Conservation (phyloP, 2,113 vertebrate species). For the Sturnus vulgaris region DNA sequence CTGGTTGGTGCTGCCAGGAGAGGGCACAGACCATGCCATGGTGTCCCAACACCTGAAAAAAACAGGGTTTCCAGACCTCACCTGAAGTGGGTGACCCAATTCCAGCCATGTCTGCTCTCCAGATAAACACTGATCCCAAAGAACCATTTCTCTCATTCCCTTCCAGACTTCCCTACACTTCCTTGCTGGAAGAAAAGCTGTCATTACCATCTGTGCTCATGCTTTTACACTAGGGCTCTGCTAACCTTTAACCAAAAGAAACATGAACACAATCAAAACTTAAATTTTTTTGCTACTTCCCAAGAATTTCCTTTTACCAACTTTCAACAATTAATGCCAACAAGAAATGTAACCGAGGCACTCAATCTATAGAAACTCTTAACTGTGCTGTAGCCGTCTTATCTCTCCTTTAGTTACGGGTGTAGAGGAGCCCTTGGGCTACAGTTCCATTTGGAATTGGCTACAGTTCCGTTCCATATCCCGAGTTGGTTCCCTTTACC, state of each 20-base stretch:
- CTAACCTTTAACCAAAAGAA: neutral
- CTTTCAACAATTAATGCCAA: neutral
- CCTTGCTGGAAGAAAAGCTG: neutral
- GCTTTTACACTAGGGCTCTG: neutral
- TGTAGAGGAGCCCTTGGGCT: neutral
- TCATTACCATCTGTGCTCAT: neutral
- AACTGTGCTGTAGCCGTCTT: neutral
- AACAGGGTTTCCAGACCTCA: neutral
- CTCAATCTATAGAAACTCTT: neutral
- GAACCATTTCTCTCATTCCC: neutral
- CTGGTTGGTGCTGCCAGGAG: neutral
- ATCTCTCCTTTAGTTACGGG: neutral
- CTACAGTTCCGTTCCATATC: neutral
- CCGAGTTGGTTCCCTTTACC: accelerated
- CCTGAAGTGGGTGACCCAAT: neutral
- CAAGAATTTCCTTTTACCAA: neutral
- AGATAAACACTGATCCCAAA: neutral
- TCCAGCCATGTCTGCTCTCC: neutral
- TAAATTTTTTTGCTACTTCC: neutral
- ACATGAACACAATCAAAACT: accelerated
- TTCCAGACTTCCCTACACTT: neutral
- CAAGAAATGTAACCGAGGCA: neutral
- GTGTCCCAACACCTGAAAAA: neutral
- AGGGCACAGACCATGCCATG: neutral
- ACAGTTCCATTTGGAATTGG: neutral